Evolutionary conservation across 2,888 invertebrate genomes (phyloP).

Genomic region (Aspidiotus destructor): DNA sequence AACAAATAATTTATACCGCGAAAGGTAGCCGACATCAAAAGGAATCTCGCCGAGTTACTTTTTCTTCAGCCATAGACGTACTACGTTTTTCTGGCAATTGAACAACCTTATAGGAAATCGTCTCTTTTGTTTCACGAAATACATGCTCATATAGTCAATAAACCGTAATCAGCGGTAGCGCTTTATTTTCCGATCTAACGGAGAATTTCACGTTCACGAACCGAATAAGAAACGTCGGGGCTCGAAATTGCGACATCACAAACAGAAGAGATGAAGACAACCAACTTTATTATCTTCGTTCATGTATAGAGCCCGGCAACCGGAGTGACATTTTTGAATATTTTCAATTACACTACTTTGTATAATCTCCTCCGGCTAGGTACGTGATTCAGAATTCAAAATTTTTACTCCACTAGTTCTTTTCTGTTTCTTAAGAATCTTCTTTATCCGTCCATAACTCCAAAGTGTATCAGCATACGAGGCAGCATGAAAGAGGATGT

Average conservation of each 20-base stretch:
- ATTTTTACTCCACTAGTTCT: no score
- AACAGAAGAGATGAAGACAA: not conserved
- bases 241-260: not conserved
- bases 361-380: no score
- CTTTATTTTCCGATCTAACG: constrained; percentile 2
- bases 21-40: constrained; percentile 10
- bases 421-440: no score
- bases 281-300: constrained; percentile 1
- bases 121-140: constrained; percentile 3
- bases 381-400: no score
- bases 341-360: not conserved
- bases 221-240: no score
- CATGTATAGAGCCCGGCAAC: not conserved
- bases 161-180: not conserved
- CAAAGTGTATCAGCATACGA: no score
- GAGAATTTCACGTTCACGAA: constrained; percentile 6
- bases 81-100: constrained; percentile 15
- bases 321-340: not conserved
- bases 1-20: constrained; percentile 11
- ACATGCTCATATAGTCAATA: constrained; percentile 4
- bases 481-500: no score
- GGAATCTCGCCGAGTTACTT: constrained; percentile 3
- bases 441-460: no score
- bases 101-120: constrained; percentile 10
- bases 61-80: not conserved